Evolutionary conservation across 2,113 vertebrate species (phyloP), one percentile per base, ranked within the genome.

Genomic region (Xenopus borealis): DNA sequence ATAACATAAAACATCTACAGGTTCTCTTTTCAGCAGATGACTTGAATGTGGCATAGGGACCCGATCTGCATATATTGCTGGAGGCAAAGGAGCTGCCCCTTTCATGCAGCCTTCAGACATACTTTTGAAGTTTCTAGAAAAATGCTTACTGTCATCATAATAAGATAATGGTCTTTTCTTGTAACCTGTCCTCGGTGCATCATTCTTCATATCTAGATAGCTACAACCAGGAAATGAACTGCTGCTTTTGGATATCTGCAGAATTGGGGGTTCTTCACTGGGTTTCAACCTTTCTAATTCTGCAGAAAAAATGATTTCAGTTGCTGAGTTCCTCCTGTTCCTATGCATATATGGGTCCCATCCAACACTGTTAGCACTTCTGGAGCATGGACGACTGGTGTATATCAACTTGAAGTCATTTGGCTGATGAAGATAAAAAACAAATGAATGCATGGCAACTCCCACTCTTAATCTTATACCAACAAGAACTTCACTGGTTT

Each of bases 201-300:
- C 83, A 66, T 73, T 68, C 72, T 78, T 85, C 79, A 86, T 81
- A 78, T 86, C 80, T 0, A 81, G 14, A 0, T 88, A 89, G 73
- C 69, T 68, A 88, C 72, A 78, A 82, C 46, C 40, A 57, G 68
- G 92, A 78, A 91, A 95, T 0, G 89, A 86, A 0, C 91, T 94
- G 0, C 89, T 85, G 47, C 92, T 94, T 14, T 91, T 88, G 9
- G 84, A 86, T 64, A 93, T 93, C 2, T 87, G 81, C 1, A 90
- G 86, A 30, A 89, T 71, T 3, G 59, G 19, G 0, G 85, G 50
- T 52, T 87, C 71, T 0, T 78, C 75, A 73, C 91, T 80, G 0
- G 89, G 89, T 71, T 78, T 91, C 65, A 90, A 88, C 27, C 65
- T 75, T 45, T 91, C 88, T 69, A 88, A 57, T 52, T 91, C 89